Percentiles rank a stretch among this genome's conserved stretches.
phyloP scores from a whole-genome alignment of 2,888 invertebrate genomes.

The Caenorhabditis macrosperma region DNA sequence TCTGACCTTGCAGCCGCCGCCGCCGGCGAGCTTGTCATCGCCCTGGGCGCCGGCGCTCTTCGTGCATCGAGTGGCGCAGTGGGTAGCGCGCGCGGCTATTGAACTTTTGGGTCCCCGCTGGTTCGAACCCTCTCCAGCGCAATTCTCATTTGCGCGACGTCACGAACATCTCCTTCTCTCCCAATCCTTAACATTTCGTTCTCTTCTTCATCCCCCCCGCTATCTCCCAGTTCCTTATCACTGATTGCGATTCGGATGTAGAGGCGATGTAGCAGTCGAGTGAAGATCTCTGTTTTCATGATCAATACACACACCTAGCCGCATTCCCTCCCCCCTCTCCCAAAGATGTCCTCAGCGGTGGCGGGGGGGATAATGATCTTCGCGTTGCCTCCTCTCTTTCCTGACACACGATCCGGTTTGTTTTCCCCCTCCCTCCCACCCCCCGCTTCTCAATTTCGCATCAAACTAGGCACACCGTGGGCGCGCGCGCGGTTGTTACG shows the following conservation, averaged over 20 bases:
- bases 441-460: conserved; percentile 10
- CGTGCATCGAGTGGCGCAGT: no score
- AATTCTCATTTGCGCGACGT: no score
- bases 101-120: no score
- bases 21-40: no score
- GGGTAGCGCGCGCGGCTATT: no score
- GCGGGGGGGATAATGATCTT: conserved; percentile 1
- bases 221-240: neutral
- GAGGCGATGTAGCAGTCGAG: neutral
- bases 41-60: no score
- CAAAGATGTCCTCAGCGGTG: neutral
- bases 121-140: no score
- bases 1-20: no score
- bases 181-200: neutral
- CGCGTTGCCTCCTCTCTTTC: neutral
- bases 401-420: neutral
- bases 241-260: neutral
- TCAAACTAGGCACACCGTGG: conserved; percentile 44
- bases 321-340: neutral
- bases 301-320: conserved; percentile 40
- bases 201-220: neutral
- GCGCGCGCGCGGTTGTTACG: neutral
- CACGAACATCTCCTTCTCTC: no score
- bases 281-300: conserved; percentile 31
- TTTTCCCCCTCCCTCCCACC: neutral